Conservation (phyloP, 2,113 vertebrate species). For the Phaethornis superciliosus region DNA sequence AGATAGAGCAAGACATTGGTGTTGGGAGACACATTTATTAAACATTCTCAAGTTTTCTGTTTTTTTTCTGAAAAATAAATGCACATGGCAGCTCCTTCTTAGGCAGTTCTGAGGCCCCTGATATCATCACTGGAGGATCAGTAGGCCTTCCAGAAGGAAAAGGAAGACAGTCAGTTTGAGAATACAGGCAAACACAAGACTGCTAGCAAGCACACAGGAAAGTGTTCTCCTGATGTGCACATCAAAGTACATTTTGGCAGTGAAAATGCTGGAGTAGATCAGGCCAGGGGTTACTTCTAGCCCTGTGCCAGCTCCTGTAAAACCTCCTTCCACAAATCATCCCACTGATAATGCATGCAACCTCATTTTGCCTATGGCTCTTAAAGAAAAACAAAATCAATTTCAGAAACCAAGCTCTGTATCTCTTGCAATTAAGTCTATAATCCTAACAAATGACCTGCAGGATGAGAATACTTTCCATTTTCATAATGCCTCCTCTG, state of each 20-base stretch:
- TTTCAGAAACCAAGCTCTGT: neutral
- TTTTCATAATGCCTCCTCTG: neutral
- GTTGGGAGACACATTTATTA: neutral
- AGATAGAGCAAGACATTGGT: neutral
- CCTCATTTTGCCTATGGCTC: neutral
- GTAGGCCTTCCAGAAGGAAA: neutral
- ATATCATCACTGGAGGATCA: neutral
- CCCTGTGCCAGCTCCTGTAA: neutral
- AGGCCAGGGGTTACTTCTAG: neutral
- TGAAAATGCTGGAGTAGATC: fast-evolving
- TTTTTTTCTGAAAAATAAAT: constrained; percentile 36
- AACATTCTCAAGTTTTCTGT: neutral
- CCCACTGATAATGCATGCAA: neutral
- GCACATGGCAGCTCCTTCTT: neutral
- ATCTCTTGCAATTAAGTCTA: neutral
- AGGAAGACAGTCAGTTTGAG: neutral
- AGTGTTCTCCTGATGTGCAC: fast-evolving
- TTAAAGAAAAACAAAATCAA: neutral
- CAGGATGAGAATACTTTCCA: neutral
- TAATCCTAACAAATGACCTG: neutral
- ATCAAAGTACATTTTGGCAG: neutral
- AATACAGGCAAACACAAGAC: neutral
- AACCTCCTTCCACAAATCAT: neutral
- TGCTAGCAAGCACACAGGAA: neutral
- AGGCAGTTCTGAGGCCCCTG: neutral